Evolutionary conservation across 1,140 invertebrate genomes (phyloP).

Genomic region (Lucilia sericata): DNA sequence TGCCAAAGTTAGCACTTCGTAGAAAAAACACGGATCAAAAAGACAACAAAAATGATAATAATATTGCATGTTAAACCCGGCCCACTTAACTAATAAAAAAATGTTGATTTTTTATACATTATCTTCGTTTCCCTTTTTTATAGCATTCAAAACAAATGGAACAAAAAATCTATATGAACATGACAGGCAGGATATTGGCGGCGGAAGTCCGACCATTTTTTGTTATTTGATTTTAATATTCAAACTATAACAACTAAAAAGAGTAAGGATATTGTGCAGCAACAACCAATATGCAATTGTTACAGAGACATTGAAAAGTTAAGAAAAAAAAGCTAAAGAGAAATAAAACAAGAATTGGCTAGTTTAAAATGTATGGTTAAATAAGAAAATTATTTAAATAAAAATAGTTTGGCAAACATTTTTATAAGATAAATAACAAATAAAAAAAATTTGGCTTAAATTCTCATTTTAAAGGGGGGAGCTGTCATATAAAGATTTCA

Average conservation of each 20-base stretch:
- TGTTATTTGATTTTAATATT: slow-evolving; percentile 49
- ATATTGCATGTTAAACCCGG: slow-evolving; percentile 21
- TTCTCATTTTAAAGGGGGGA: neutral
- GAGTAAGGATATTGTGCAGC: neutral
- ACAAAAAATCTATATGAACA: slow-evolving; percentile 6
- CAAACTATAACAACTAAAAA: slow-evolving; percentile 19
- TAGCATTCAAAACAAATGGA: neutral
- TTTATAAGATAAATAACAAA: neutral
- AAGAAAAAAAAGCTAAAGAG: neutral
- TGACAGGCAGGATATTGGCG: slow-evolving; percentile 48
- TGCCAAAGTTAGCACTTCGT: slow-evolving; percentile 25
- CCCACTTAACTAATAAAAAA: slow-evolving; percentile 48
- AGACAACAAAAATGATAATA: neutral
- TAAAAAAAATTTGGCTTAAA: neutral
- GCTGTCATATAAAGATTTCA: too few relatives aligned
- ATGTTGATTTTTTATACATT: neutral
- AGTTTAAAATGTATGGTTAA: neutral
- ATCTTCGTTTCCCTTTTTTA: neutral
- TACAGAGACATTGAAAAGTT: neutral
- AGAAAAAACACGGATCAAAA: neutral
- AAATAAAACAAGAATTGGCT: neutral
- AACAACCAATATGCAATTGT: slow-evolving; percentile 29
- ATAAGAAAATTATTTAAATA: neutral
- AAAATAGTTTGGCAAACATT: neutral
- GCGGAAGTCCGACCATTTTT: slow-evolving; percentile 49